Percentiles rank a stretch among this genome's conserved stretches.
Conservation (phyloP, 2,888 invertebrate species). For the Seladonia tumulorum region DNA sequence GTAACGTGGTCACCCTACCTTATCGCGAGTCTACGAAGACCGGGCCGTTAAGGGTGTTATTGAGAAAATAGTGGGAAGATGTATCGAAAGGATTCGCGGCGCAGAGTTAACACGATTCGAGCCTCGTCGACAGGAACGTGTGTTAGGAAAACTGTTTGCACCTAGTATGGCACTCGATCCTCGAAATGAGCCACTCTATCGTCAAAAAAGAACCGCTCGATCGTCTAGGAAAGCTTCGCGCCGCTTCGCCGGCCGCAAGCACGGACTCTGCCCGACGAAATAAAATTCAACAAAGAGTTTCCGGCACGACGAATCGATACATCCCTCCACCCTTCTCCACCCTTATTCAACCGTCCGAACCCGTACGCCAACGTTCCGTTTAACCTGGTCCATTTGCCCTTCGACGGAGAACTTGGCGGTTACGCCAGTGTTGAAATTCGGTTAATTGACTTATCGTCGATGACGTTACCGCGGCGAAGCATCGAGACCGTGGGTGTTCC, state of each 20-base stretch:
- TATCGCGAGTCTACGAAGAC: too few relatives aligned
- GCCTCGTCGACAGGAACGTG: background rate
- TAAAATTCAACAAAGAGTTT: conserved; percentile 33
- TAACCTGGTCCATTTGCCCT: conserved; percentile 16
- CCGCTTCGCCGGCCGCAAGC: background rate
- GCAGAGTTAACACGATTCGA: background rate
- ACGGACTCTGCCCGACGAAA: conserved; percentile 14
- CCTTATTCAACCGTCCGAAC: background rate
- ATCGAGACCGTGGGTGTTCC: background rate
- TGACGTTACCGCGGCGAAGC: conserved; percentile 3
- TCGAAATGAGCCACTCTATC: background rate
- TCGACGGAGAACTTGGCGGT: conserved; percentile 26
- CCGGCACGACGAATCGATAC: conserved; percentile 35
- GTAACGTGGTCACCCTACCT: too few relatives aligned
- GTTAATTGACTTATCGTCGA: conserved; percentile 52
- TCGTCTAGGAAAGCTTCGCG: background rate
- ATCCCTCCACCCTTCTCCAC: background rate
- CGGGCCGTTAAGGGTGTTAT: background rate
- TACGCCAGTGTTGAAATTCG: conserved; percentile 28
- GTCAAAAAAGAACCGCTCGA: background rate
- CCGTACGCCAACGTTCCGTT: background rate
- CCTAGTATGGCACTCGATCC: background rate
- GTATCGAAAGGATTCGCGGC: background rate
- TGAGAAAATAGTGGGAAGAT: background rate
- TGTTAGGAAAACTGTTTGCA: background rate